phyloP scores from a whole-genome alignment of 2,797 vertebrate species.

The Hoplostethus mediterraneus region DNA sequence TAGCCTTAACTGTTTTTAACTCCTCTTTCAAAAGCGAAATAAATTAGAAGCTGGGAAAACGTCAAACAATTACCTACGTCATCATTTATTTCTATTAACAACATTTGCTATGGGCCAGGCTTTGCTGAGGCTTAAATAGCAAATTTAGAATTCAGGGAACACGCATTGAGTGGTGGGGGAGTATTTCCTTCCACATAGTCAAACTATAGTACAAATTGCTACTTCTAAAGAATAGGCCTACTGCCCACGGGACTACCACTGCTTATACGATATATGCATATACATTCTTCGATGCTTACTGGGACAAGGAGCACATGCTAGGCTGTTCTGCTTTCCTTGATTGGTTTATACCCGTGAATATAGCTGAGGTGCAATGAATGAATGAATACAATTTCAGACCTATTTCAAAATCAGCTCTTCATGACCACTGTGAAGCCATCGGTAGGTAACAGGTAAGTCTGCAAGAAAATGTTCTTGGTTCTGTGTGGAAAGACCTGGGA shows the following conservation, averaged over 20 bases:
- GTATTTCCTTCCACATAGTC: constrained; percentile 33
- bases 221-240: constrained; percentile 21
- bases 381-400: not conserved
- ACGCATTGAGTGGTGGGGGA: constrained; percentile 23
- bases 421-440: too few species aligned
- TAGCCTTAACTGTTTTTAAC: constrained; percentile 20
- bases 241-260: constrained; percentile 19
- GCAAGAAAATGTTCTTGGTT: not conserved
- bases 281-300: not conserved
- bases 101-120: constrained; percentile 46
- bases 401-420: not conserved
- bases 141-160: constrained; percentile 50
- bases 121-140: constrained; percentile 53
- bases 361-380: not conserved
- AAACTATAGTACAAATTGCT: constrained; percentile 34
- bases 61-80: constrained; percentile 42
- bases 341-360: not conserved
- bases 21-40: constrained; percentile 16
- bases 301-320: not conserved
- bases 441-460: too few species aligned
- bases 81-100: constrained; percentile 39
- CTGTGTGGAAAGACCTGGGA: not conserved
- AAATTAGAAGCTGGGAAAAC: constrained; percentile 22
- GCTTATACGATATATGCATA: constrained; percentile 27
- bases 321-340: not conserved